These are phyloP conservation scores for Drosophila basisetae DNA, from an alignment of 2,888 invertebrate species.

Conservation along the genomic window DNA sequence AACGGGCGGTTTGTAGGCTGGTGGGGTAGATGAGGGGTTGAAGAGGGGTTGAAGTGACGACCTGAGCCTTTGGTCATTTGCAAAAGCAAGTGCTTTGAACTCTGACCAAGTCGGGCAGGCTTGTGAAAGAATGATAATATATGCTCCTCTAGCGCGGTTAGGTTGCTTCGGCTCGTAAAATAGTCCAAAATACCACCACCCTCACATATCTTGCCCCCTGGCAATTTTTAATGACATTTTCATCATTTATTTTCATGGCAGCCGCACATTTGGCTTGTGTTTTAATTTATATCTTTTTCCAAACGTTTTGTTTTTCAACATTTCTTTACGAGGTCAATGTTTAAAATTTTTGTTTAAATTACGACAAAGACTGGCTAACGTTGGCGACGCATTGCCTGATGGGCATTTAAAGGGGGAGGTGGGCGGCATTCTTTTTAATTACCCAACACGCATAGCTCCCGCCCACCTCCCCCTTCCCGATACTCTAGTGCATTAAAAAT, in stretches of 20 bases:
- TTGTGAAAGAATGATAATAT: constrained; percentile 28
- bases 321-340: constrained; percentile 69
- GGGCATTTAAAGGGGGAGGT: constrained; percentile 46
- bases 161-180: constrained; percentile 24
- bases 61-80: constrained; percentile 63
- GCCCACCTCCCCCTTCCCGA: background rate
- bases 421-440: constrained; percentile 64
- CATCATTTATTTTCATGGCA: constrained; percentile 70
- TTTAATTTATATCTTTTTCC: constrained; percentile 66
- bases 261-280: constrained; percentile 50
- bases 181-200: background rate
- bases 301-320: constrained; percentile 41
- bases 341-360: constrained; percentile 54
- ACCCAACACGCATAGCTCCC: constrained; percentile 35
- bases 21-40: background rate
- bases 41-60: constrained; percentile 5
- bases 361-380: constrained; percentile 40
- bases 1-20: background rate
- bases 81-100: constrained; percentile 67
- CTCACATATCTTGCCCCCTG: too few species aligned
- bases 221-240: constrained; percentile 61
- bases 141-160: constrained; percentile 19
- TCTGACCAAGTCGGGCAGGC: constrained; percentile 32
- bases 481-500: constrained; percentile 49
- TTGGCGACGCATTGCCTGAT: constrained; percentile 41